phyloP scores from a whole-genome alignment of 2,888 invertebrate genomes.

The Synergus umbraculus region DNA sequence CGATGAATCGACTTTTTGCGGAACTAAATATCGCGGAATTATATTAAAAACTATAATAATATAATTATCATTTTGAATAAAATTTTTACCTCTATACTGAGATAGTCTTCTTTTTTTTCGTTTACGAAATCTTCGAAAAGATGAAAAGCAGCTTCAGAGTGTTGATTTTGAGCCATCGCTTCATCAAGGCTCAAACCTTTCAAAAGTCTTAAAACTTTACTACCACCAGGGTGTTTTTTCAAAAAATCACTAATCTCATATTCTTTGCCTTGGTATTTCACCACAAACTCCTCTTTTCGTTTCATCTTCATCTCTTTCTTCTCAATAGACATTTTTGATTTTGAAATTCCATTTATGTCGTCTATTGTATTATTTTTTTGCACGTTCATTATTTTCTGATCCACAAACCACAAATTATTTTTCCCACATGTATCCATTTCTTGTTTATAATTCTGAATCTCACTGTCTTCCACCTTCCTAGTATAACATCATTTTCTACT shows the following conservation, averaged over 20 bases:
- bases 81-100: conserved; percentile 62
- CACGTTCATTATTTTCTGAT: background rate
- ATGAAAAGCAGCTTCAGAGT: conserved; percentile 83
- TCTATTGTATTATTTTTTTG: background rate
- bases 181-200: conserved; percentile 79
- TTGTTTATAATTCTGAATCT: background rate
- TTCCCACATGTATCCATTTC: background rate
- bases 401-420: background rate
- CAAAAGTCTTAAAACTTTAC: conserved; percentile 81
- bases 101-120: conserved; percentile 63
- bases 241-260: conserved; percentile 85
- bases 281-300: conserved; percentile 70
- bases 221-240: conserved; percentile 87
- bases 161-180: conserved; percentile 80
- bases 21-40: too few relatives aligned
- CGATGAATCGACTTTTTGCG: too few relatives aligned
- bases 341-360: background rate
- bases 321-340: background rate
- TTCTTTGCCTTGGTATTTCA: conserved; percentile 76
- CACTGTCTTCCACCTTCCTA: too few relatives aligned
- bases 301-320: background rate
- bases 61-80: background rate
- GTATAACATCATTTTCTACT: too few relatives aligned
- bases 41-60: background rate
- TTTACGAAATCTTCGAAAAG: conserved; percentile 82